phyloP scores from a whole-genome alignment of 2,797 vertebrate species.

The Cynopterus sphinx region DNA sequence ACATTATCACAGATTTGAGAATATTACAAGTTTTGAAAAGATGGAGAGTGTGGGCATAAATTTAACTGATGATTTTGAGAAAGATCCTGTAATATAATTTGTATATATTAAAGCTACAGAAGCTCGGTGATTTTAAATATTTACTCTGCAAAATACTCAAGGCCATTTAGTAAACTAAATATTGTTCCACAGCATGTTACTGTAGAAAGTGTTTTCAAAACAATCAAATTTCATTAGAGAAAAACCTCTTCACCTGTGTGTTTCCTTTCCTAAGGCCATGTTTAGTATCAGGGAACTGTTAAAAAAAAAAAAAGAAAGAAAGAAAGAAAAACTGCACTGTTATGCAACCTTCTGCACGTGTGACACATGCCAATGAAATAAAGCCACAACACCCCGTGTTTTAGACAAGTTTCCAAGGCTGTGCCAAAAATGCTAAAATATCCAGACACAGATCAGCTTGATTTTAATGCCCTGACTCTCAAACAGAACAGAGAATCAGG shows the following conservation, averaged over 20 bases:
- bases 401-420: not conserved
- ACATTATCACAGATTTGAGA: not conserved
- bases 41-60: not conserved
- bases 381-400: not conserved
- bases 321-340: not conserved
- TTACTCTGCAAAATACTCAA: conserved; percentile 35
- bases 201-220: not conserved
- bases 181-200: conserved; percentile 16
- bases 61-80: not conserved
- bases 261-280: not conserved
- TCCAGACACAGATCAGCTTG: not conserved
- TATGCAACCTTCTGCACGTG: not conserved
- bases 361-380: not conserved
- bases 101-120: not conserved
- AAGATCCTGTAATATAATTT: not conserved
- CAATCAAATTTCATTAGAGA: not conserved
- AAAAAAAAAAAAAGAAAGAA: not conserved
- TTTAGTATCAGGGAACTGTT: not conserved
- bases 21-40: not conserved
- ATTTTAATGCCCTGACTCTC: not conserved
- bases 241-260: not conserved
- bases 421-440: not conserved
- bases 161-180: conserved; percentile 34
- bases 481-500: not conserved
- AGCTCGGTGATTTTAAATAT: conserved; percentile 27